Evolutionary conservation across 2,113 vertebrate genomes (phyloP).

Genomic region (Nestor notabilis): DNA sequence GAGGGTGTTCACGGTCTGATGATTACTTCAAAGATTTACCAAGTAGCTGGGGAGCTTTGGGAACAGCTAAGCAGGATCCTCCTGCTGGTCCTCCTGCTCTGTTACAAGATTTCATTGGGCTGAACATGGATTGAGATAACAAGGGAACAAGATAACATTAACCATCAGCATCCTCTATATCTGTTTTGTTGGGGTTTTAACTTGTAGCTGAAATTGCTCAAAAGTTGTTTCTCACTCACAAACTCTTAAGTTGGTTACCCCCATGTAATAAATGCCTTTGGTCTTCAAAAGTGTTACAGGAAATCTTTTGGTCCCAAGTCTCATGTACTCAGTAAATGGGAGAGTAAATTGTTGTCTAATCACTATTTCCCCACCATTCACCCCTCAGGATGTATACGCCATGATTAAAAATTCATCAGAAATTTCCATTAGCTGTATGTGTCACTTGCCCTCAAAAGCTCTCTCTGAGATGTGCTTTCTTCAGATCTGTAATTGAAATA

Average conservation of each 20-base stretch:
- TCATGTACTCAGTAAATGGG: background rate
- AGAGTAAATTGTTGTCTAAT: background rate
- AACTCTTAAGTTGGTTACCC: background rate
- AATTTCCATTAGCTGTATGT: background rate
- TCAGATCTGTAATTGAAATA: slow-evolving; percentile 56
- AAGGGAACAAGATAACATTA: background rate
- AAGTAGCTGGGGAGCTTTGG: background rate
- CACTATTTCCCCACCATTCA: background rate
- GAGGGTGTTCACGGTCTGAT: background rate
- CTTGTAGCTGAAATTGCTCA: background rate
- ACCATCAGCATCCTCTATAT: background rate
- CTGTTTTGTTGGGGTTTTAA: background rate
- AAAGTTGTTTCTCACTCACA: background rate
- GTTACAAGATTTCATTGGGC: background rate
- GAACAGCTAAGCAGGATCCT: background rate
- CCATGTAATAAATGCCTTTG: background rate
- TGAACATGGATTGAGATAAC: background rate
- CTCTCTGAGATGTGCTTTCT: background rate
- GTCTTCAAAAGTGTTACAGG: background rate
- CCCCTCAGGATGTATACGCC: background rate
- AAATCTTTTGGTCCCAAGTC: background rate
- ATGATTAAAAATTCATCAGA: background rate
- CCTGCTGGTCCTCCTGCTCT: background rate
- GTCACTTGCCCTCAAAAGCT: background rate
- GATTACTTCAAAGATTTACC: background rate